Evolutionary conservation across 1,140 invertebrate genomes (phyloP), one percentile per base, ranked within the genome.

Genomic region (Trachelipus rathkii): DNA sequence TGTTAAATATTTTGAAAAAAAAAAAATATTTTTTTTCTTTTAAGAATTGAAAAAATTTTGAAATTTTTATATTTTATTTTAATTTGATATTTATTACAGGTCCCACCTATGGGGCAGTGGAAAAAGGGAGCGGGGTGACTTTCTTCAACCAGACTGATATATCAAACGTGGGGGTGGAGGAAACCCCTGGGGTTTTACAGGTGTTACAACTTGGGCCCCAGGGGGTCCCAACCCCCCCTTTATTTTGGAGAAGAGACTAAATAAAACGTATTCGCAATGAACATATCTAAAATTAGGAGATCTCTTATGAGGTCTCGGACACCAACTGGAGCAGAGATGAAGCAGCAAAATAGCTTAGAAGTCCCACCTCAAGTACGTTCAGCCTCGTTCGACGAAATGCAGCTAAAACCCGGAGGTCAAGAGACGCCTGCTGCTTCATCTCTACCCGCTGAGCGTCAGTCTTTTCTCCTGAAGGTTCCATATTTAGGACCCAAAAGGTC

Each of bases 371-470:
- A 93, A 87, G 90, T 93, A 81, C 89, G 91, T 74, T 93, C 92
- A 60, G 92, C 92, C 53, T 93, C 92, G 73, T 94, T 93, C 86
- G 93, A 94, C 86, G 92, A 94, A 86, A 93, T 94, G 83, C 92
- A 94, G 83, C 84, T 93, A 82, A 92, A 92, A 81, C 88, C 90
- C 33, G 90, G 91, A 80, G 88, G 90, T 13, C 76, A 74, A 33
- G 78, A 76, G 75, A 77, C 78, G 44, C 75, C 71, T 66, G 73
- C 83, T 6, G 83, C 84, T 6, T 85, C 85, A 0, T 85, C 84
- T 43, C 84, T 84, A 33, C 84, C 78, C 11, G 76, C 78, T 67
- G 75, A 73, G 76, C 79, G 69, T 2, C 79, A 71, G 76, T 78
- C 78, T 11, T 82, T 76, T 44, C 81, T 82, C 73, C 81, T 81